phyloP scores from a whole-genome alignment of 2,797 vertebrate genomes.

The Halcyon badia region DNA sequence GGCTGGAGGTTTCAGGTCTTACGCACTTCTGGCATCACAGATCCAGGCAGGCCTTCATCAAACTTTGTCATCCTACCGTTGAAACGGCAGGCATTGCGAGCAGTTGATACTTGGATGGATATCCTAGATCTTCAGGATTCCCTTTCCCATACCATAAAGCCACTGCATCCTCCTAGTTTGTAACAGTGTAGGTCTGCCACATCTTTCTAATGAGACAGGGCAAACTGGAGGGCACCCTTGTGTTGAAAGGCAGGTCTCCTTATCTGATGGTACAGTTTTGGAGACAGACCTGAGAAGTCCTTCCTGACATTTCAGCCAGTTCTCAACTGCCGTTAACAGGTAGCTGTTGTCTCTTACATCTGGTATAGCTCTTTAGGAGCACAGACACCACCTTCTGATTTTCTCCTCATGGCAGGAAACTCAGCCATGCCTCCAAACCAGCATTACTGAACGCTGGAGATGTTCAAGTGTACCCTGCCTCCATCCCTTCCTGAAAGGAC shows the following conservation, averaged over 20 bases:
- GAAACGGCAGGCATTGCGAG: not conserved
- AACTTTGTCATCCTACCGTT: not conserved
- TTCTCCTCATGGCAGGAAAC: not conserved
- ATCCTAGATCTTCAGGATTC: not conserved
- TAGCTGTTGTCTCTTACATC: not conserved
- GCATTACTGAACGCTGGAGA: not conserved
- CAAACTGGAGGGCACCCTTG: not conserved
- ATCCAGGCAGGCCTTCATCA: not conserved
- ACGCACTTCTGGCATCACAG: not conserved
- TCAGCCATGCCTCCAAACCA: not conserved
- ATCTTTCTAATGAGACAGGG: not conserved
- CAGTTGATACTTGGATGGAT: not conserved
- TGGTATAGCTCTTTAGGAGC: not conserved
- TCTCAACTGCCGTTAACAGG: not conserved
- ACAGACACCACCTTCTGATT: not conserved
- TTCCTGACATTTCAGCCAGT: not conserved
- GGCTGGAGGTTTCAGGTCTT: not conserved
- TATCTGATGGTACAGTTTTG: not conserved
- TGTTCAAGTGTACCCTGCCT: not conserved
- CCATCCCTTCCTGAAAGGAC: not conserved
- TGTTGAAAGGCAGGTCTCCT: not conserved
- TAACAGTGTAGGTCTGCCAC: not conserved
- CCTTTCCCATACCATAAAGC: not conserved
- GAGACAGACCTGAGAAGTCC: not conserved
- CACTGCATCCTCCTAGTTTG: not conserved